Base-by-base conservation (phyloP, 2,113 vertebrate genomes). In the Mesocricetus auratus region DNA sequence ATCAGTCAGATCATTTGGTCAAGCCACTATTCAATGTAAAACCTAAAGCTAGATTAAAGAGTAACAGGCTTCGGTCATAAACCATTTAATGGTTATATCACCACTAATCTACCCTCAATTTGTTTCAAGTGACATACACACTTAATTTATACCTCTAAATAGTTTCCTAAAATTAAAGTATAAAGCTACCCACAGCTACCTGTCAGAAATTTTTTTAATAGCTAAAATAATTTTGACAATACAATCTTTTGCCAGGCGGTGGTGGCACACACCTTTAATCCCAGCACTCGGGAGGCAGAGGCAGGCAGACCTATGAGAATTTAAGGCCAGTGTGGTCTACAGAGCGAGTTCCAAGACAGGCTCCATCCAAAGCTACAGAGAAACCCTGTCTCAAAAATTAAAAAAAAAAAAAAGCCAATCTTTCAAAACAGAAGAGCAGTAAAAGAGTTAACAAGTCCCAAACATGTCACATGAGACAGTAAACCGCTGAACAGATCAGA, bases 351-450 rank as follows among this genome's bases (percentile, higher is more conserved):
- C 53, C 53, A 56, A 13, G 12, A 56, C 53, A 56, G 53, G 53
- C 12, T 56, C 53, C 53, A 56, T 56, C 53, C 53, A 56, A 56
- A 56, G 53, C 53, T 56, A 56, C 53, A 56, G 53, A 56, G 21
- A 62, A 62, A 62, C 60, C 21, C 22, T 19, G 60, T 62, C 21
- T 94, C 29, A 96, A 68, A 74, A 86, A 78, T 11, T 11, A 53
- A 53, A 53, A 53, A 53, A 53, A 53, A 53, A 53, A 53, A 88
- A 97, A 96, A 83, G 73, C n/a, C 75, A 82, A 93, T 95, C 93
- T 98, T 97, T 91, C 96, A 96, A 98, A 90, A 93, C 85, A 98
- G 90, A 83, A 97, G 94, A 96, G 66, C 8, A 94, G 58, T 94
- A 88, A 94, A 64, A 96, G 96, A 93, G 39, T 86, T 92, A 96